Percentiles rank a stretch among this genome's conserved stretches.
Conservation (phyloP, 2,113 vertebrate species). For the Apus apus region DNA sequence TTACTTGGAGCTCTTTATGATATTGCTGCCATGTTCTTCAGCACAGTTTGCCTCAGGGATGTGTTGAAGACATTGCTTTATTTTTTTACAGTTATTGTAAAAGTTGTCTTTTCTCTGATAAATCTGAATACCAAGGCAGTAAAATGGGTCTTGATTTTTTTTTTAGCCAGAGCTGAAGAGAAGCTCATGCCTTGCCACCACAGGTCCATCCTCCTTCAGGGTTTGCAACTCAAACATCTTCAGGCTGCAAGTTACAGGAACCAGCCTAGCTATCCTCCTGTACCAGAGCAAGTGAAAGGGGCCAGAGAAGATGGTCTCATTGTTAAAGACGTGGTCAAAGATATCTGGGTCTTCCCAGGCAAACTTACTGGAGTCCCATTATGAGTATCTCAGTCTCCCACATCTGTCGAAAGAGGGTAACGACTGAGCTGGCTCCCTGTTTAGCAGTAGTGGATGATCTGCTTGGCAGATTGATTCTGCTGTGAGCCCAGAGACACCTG, state of each 20-base stretch:
- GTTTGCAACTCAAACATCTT: not conserved
- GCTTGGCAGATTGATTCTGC: not conserved
- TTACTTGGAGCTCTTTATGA: not conserved
- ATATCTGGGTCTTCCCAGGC: constrained; percentile 24
- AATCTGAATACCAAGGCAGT: not conserved
- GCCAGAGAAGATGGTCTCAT: not conserved
- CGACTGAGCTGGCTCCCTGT: rapidly evolving
- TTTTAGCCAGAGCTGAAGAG: not conserved
- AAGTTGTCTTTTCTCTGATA: constrained; percentile 10
- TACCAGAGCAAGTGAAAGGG: not conserved
- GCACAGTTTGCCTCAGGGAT: not conserved
- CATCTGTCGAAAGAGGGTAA: not conserved
- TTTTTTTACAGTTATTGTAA: not conserved
- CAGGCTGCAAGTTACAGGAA: rapidly evolving
- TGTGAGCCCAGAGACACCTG: not conserved
- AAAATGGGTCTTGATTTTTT: not conserved
- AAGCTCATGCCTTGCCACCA: not conserved
- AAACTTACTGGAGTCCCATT: not conserved
- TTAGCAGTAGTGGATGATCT: not conserved
- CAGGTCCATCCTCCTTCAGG: not conserved
- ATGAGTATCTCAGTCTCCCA: not conserved
- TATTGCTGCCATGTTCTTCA: not conserved
- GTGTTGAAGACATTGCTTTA: not conserved
- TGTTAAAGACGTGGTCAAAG: not conserved
- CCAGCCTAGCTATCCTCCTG: not conserved